These are phyloP conservation scores for Epistrophe grossulariae DNA, from an alignment of 2,888 invertebrate species.

Conservation along the genomic window DNA sequence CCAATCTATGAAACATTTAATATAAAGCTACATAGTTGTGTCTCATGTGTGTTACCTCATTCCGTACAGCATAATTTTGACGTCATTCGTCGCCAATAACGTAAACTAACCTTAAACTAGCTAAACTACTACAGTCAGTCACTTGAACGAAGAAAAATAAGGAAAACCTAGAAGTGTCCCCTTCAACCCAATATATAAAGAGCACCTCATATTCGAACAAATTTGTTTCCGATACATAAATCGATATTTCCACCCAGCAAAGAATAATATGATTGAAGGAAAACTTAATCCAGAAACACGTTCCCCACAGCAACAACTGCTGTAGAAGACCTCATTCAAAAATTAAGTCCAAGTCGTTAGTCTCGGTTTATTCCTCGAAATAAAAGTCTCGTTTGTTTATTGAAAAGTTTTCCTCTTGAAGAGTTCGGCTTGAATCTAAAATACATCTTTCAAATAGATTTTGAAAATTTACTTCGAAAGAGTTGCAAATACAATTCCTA, in stretches of 20 bases:
- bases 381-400: slow-evolving; percentile 47
- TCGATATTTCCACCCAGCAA: slow-evolving; percentile 40
- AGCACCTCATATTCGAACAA: not conserved
- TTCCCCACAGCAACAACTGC: not conserved
- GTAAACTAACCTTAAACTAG: not conserved
- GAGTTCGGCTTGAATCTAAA: slow-evolving; percentile 10
- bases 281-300: slow-evolving; percentile 4
- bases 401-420: not conserved
- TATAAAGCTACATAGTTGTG: too few species aligned
- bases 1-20: too few species aligned
- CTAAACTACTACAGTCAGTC: not conserved
- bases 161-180: slow-evolving; percentile 58
- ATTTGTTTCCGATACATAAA: slow-evolving; percentile 44
- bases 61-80: not conserved
- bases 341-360: slow-evolving; percentile 54
- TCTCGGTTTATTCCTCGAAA: slow-evolving; percentile 60
- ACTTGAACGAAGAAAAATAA: not conserved
- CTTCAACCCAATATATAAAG: slow-evolving; percentile 3
- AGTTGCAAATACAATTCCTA: not conserved
- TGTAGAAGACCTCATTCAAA: not conserved
- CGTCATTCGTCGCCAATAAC: not conserved
- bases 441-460: slow-evolving; percentile 11
- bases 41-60: not conserved
- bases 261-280: not conserved
- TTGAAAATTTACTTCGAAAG: not conserved